Conservation (phyloP, 2,797 vertebrate species). For the Hypotaenidia philippensis region DNA sequence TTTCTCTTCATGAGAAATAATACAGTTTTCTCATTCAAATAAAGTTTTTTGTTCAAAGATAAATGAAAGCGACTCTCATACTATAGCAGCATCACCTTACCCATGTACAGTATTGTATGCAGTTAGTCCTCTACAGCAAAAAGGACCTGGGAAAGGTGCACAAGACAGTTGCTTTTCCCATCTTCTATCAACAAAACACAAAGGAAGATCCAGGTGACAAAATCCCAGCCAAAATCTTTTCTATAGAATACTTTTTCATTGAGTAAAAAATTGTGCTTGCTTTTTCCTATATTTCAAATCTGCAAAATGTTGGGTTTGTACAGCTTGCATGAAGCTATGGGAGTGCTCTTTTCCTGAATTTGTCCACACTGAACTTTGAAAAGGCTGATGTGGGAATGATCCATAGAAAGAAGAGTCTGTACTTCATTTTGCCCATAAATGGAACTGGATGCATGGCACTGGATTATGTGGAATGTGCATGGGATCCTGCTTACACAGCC, state of each 20-base stretch:
- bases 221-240: background rate
- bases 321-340: background rate
- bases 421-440: constrained; percentile 81
- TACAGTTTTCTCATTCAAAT: constrained; percentile 41
- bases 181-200: constrained; percentile 58
- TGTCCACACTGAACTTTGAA: constrained; percentile 37
- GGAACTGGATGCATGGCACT: constrained; percentile 69
- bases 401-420: constrained; percentile 48
- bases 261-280: background rate
- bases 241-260: background rate
- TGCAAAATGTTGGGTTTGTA: background rate
- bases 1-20: background rate
- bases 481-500: constrained; percentile 52
- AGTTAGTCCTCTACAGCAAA: constrained; percentile 44
- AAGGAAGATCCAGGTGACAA: constrained; percentile 42
- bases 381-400: constrained; percentile 57
- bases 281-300: background rate
- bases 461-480: constrained; percentile 61
- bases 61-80: background rate
- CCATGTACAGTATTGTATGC: background rate
- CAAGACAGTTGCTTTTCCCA: constrained; percentile 14
- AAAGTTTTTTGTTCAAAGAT: constrained; percentile 27
- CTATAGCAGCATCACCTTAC: background rate
- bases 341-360: constrained; percentile 21
- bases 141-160: constrained; percentile 57